phyloP scores from a whole-genome alignment of 2,797 vertebrate species.

The Rhinophrynus dorsalis region DNA sequence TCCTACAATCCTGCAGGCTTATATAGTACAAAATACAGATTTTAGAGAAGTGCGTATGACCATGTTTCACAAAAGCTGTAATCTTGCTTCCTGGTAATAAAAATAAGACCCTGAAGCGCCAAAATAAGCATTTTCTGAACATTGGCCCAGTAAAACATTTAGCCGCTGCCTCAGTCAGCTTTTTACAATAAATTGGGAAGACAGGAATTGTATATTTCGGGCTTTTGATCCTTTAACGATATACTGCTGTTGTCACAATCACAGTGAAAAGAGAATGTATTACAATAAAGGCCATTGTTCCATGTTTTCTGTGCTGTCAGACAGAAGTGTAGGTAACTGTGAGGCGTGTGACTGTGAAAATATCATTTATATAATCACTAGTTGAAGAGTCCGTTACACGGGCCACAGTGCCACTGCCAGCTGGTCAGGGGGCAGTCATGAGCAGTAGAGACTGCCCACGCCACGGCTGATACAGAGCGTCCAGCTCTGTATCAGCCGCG shows the following conservation, averaged over 20 bases:
- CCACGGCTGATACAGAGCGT: no score
- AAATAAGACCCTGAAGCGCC: background rate
- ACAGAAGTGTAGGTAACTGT: background rate
- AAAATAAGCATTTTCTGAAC: constrained; percentile 13
- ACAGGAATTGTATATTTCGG: background rate
- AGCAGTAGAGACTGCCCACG: no score
- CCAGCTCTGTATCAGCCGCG: no score
- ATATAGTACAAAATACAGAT: constrained; percentile 8
- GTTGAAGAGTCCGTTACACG: no score
- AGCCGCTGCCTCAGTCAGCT: constrained; percentile 5
- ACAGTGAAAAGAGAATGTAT: background rate
- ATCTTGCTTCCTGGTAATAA: constrained; percentile 25
- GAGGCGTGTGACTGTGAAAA: background rate
- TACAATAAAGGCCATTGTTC: background rate
- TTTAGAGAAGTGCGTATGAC: background rate
- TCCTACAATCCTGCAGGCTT: no score
- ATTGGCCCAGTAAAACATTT: background rate
- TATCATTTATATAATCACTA: background rate
- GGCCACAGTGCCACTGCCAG: no score
- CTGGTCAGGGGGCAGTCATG: no score
- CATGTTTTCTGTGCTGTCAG: background rate
- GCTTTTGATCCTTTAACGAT: constrained; percentile 1
- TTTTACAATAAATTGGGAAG: constrained; percentile 1
- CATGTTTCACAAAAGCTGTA: constrained; percentile 1
- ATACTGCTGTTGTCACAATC: background rate